Base-by-base conservation (phyloP, 2,113 vertebrate genomes). In the Rhineura floridana region DNA sequence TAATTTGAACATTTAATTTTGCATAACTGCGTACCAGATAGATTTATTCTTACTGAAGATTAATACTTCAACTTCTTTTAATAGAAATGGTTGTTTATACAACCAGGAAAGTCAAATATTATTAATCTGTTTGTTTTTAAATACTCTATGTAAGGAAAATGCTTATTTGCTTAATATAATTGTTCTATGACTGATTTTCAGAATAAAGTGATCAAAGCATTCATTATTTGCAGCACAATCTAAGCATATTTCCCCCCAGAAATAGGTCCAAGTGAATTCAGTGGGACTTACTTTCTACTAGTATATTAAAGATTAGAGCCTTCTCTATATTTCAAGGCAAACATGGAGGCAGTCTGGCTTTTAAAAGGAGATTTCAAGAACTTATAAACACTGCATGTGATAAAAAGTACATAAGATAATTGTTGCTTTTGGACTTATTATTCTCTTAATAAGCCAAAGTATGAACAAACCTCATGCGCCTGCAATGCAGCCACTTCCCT, bases 171-270 rank as follows among this genome's bases (percentile, higher is more conserved):
- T 86, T 33, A 23, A 36, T 0, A 65, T 2, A 33, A 3, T 33
- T n/a, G 0, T 79, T 70, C 86, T 90, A 55, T 82, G 36, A 19
- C 89, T 89, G 77, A n/a, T 55, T 46, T 80, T 23, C 17, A 55
- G 23, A 19, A 52, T 65, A 76, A 65, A 87, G 21, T 15, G 33
- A 79, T 39, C 1, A 25, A 88, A 50, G 65, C 0, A 39, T 39
- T 59, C 62, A 67, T 10, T 88, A 11, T 77, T n/a, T 72, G 36
- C 7, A 15, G 30, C 69, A 39, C 15, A 39, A 21, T 39, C 70
- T 72, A 42, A 72, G 70, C 70, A 72, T 72, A 15, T 72, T 72
- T 72, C 39, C 36, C 39, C 36, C 39, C 70, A 72, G 70, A 72
- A 72, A n/a, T 39, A 21, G 15, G 15, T 39, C 11, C 70, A n/a